Base-by-base conservation (phyloP, 2,888 invertebrate species). In the Euspilapteryx auroguttella region DNA sequence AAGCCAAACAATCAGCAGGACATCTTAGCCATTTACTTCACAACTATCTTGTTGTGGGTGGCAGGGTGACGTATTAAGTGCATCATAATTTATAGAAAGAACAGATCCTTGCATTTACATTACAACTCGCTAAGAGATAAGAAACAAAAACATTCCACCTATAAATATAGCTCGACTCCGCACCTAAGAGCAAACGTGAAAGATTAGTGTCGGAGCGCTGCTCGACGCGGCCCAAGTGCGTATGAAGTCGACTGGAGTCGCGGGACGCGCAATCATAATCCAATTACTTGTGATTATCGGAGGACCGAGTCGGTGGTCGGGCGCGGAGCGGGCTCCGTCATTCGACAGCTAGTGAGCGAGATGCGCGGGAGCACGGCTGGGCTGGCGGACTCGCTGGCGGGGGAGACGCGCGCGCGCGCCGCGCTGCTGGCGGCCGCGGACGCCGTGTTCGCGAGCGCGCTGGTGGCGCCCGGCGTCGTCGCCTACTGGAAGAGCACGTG, bases 401-500 rank as follows among this genome's bases (percentile, higher is more conserved):
- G 78, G 44, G 75, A 71, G 35, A 78, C 79, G 49, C 62, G 62
- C 43, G 62, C 56, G 42, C 62, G 53, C 52, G 56, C 52, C 46
- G 65, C 48, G 35, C 61, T 87, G 28, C 76, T 90, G 29, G 82
- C 84, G 35, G 55, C 83, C 38, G 68, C 90, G 35, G 92, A 92
- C 58, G 79, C 80, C 20, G 48, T 86, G 12, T 79, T 92, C 54
- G 85, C 90, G 28, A 81, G 85, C 38, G 49, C 81, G 8, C 76
- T 92, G 20, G 83, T 90, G 11, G 86, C 88, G 2, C 91, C 92
- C 8, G 82, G 86, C 31, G 89, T 92, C 27, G 89, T 93, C 32
- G 82, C 85, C 36, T 91, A 90, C 59, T 92, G 93, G 93, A 80
- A 92, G 37, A 88, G 90, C 37, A 87, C 89, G 25, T 93, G 92